Evolutionary conservation across 2,888 invertebrate species (phyloP).

Genomic region (Philereme vetulata): DNA sequence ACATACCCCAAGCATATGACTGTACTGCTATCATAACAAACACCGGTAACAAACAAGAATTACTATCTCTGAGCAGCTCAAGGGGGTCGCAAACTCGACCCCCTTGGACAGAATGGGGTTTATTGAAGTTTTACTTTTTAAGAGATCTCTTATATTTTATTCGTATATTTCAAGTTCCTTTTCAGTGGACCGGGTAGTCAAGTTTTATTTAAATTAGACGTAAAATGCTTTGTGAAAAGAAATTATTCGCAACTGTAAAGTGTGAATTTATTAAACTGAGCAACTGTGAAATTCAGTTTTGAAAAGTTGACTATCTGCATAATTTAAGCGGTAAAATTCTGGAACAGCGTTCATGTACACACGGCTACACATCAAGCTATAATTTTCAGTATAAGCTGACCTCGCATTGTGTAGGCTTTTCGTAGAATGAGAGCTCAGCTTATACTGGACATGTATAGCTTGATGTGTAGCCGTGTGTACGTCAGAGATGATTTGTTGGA

Average conservation of each 20-base stretch:
- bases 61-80: constrained; percentile 5
- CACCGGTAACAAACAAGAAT: constrained; percentile 1
- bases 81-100: constrained; percentile 16
- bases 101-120: too few relatives aligned
- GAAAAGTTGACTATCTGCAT: neutral
- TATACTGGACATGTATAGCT: too few relatives aligned
- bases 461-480: too few relatives aligned
- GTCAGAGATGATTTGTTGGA: too few relatives aligned
- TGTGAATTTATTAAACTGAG: neutral
- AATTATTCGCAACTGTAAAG: constrained; percentile 6
- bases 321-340: too few relatives aligned
- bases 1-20: neutral
- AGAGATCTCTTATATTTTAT: constrained; percentile 17
- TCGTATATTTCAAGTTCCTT: constrained; percentile 19
- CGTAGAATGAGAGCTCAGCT: too few relatives aligned
- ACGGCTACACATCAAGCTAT: too few relatives aligned
- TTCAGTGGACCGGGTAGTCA: constrained; percentile 21
- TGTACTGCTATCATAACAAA: neutral
- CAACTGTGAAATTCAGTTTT: neutral
- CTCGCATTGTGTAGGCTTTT: too few relatives aligned
- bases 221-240: constrained; percentile 13
- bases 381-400: too few relatives aligned
- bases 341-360: too few relatives aligned
- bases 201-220: constrained; percentile 23
- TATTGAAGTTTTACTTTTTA: constrained; percentile 21